Conservation (phyloP, 2,797 vertebrate genomes). For the Pangasius mekongensis region DNA sequence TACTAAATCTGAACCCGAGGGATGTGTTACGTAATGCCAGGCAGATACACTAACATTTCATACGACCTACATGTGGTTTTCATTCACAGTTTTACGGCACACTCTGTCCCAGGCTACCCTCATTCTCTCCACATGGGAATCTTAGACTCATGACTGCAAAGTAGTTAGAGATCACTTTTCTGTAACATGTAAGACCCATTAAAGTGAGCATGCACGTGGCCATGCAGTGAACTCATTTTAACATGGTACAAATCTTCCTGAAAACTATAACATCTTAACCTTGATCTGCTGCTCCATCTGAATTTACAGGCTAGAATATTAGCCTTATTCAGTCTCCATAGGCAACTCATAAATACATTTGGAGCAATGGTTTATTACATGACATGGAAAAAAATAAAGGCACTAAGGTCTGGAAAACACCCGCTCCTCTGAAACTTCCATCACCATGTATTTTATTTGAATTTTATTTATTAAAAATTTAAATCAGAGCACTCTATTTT, state of each 20-base stretch:
- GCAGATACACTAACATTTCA: neutral
- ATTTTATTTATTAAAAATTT: neutral
- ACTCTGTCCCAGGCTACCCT: neutral
- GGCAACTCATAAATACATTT: neutral
- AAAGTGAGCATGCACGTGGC: neutral
- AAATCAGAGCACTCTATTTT: neutral
- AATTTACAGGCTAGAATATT: neutral
- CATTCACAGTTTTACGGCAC: conserved; percentile 26
- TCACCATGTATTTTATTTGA: neutral
- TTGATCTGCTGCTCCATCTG: neutral
- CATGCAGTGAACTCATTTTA: neutral
- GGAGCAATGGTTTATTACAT: neutral
- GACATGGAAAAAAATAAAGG: neutral
- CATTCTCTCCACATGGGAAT: neutral
- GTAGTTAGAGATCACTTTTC: neutral
- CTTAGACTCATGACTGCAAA: neutral
- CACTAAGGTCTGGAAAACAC: neutral
- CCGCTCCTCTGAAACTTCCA: neutral
- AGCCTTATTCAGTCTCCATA: neutral
- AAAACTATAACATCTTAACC: neutral
- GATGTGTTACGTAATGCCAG: conserved; percentile 25
- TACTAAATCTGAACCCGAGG: neutral
- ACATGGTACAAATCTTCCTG: neutral
- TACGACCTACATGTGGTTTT: conserved; percentile 41
- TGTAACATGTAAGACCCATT: neutral